Base-by-base conservation (phyloP, 2,797 vertebrate genomes). In the Knipowitschia caucasica region DNA sequence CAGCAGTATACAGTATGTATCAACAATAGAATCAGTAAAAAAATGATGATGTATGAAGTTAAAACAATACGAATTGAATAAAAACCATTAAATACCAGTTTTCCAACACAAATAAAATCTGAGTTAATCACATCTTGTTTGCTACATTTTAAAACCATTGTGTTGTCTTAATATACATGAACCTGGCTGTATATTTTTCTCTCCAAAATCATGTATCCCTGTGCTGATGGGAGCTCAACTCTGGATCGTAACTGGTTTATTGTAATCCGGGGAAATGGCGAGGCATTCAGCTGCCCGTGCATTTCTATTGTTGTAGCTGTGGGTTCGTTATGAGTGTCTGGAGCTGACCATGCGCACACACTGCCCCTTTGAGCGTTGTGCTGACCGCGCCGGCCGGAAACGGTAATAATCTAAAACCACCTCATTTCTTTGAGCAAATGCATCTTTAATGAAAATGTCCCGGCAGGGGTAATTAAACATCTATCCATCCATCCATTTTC, bases 241-340 rank as follows among this genome's bases (percentile, higher is more conserved):
- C 53, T 11, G 74, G 80, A 73, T 77, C 73, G 72, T 54, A 53
- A 56, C 67, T 43, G 51, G 64, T 69, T 76, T 78, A 67, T 76
- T 85, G 84, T 87, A 84, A 78, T 76, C 81, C 71, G 40, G 69
- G 78, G 75, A 82, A 80, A 74, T 61, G 56, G 59, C 44, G 60
- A 69, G 81, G 83, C 80, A 80, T 89, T 89, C 83, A 82, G 87
- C 86, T 80, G 81, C 64, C 75, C 64, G 64, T 76, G 88, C 86
- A 86, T 62, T 88, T 89, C 88, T 83, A 87, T 90, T 91, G 90
- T 91, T 75, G 55, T 77, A 42, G 54, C 58, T 40, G 38, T 15
- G 43, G 75, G 71, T 78, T 64, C 68, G 71, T 80, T 73, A 61
- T 73, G 67, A 53, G 30, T 23, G 4, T 25, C 82, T 56, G 75